phyloP scores from a whole-genome alignment of 53 echinoderm and acorn worm species.

The Holothuria leucospilota region DNA sequence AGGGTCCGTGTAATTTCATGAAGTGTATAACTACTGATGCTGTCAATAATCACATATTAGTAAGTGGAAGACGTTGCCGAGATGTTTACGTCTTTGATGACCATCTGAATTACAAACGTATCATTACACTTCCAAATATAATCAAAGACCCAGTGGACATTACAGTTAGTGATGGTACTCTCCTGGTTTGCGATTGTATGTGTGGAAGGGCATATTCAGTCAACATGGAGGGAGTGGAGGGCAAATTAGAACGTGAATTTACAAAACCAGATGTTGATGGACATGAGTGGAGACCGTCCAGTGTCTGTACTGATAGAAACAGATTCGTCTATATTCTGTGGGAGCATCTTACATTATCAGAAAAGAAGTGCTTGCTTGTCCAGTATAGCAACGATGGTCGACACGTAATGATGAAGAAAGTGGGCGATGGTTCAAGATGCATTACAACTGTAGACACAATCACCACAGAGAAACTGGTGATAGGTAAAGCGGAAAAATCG shows the following conservation, averaged over 20 bases:
- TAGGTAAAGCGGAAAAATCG: too few species aligned
- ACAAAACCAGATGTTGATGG: not conserved
- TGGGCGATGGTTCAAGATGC: too few species aligned
- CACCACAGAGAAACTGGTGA: too few species aligned
- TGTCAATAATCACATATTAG: not conserved
- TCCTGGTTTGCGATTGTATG: not conserved
- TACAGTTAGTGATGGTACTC: not conserved
- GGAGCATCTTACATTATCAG: not conserved
- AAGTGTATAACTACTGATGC: not conserved
- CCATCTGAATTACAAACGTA: constrained; percentile 1
- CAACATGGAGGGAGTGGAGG: not conserved
- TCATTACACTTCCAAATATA: not conserved
- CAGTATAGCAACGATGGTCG: too few species aligned
- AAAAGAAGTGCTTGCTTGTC: too few species aligned
- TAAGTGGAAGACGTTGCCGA: not conserved
- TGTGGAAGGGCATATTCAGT: not conserved
- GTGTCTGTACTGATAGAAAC: constrained; percentile 22
- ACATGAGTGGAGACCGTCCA: not conserved
- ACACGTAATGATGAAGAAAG: too few species aligned
- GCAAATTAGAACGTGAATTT: not conserved
- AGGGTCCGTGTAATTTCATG: not conserved
- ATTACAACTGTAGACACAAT: too few species aligned
- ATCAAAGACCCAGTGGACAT: not conserved
- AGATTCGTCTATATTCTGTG: constrained; percentile 22
- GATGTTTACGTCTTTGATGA: constrained; percentile 18